These are phyloP conservation scores for Hipparchia semele DNA, from an alignment of 2,888 invertebrate species.

Conservation along the genomic window DNA sequence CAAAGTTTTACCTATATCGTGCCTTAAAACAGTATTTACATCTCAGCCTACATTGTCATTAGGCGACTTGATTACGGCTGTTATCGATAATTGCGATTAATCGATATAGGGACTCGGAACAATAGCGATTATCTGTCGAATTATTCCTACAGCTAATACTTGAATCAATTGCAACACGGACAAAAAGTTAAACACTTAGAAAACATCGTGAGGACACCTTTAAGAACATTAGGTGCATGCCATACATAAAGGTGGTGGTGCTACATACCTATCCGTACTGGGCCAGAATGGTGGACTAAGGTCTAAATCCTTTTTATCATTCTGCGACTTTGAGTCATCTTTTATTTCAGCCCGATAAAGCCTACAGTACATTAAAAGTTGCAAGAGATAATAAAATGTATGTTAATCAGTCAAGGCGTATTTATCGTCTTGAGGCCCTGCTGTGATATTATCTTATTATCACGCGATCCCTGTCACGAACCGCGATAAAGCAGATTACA, in stretches of 20 bases:
- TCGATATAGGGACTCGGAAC: constrained; percentile 10
- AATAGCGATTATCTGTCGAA: constrained; percentile 5
- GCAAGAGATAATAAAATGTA: constrained; percentile 19
- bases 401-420: constrained; percentile 33
- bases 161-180: constrained; percentile 10
- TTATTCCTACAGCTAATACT: background rate
- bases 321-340: background rate
- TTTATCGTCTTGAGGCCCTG: constrained; percentile 18
- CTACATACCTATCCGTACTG: too few relatives aligned
- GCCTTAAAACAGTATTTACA: constrained; percentile 3
- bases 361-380: constrained; percentile 5
- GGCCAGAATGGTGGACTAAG: too few relatives aligned
- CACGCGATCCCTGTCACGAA: constrained; percentile 21
- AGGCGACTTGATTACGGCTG: constrained; percentile 13
- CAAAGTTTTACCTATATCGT: background rate
- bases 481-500: constrained; percentile 16
- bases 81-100: constrained; percentile 7
- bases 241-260: too few relatives aligned
- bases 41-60: background rate
- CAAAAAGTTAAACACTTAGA: background rate
- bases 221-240: too few relatives aligned
- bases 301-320: background rate
- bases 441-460: constrained; percentile 19
- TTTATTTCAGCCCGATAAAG: background rate
- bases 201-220: too few relatives aligned